Percentiles rank a stretch among this genome's conserved stretches.
Evolutionary conservation across 2,797 vertebrate species (phyloP).

Genomic region (Tenualosa ilisha): DNA sequence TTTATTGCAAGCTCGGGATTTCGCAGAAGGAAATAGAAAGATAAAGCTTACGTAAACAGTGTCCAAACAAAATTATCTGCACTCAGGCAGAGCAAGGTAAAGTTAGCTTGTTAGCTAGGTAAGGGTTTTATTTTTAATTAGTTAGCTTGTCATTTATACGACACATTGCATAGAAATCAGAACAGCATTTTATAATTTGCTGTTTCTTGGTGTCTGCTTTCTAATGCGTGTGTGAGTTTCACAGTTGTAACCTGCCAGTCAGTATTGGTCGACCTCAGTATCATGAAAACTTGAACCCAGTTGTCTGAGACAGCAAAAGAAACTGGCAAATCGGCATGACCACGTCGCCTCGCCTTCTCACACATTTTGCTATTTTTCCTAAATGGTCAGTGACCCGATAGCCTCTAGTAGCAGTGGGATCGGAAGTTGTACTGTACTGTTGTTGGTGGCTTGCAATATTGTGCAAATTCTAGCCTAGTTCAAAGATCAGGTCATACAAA

Average conservation of each 20-base stretch:
- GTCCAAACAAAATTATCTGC: neutral
- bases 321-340: neutral
- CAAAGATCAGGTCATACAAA: too few relatives aligned
- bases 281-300: too few relatives aligned
- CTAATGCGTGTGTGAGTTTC: neutral
- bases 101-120: neutral
- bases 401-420: too few relatives aligned
- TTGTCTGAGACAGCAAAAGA: too few relatives aligned
- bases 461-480: too few relatives aligned
- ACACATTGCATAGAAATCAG: neutral
- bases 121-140: neutral
- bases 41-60: neutral
- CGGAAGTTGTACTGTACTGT: too few relatives aligned
- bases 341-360: neutral
- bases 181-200: neutral
- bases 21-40: neutral
- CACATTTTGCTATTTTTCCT: neutral
- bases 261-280: too few relatives aligned
- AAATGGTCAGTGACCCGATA: neutral
- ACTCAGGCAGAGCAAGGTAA: neutral
- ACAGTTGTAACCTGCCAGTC: neutral
- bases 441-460: too few relatives aligned
- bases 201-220: neutral
- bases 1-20: neutral
- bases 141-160: too few relatives aligned